Evolutionary conservation across 2,888 invertebrate species (phyloP).

Genomic region (Stenolophus ochropezus): DNA sequence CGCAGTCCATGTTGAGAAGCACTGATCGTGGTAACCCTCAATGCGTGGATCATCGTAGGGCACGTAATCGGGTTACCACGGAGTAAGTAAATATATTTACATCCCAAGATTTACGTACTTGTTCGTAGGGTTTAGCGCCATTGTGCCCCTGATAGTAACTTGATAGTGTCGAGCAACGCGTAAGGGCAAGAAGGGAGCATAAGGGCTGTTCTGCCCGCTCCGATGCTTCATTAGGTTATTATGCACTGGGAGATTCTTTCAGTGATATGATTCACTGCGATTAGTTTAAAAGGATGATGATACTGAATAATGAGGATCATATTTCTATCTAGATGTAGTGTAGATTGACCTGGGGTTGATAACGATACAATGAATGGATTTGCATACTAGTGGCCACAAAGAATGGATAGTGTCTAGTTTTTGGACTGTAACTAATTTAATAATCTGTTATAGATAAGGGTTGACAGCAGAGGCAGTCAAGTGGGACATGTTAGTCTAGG

Average conservation of each 20-base stretch:
- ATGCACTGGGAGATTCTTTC: conserved; percentile 8
- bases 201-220: neutral
- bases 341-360: neutral
- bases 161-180: conserved; percentile 13
- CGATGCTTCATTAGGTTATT: conserved; percentile 36
- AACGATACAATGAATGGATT: conserved; percentile 11
- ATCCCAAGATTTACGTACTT: conserved; percentile 35
- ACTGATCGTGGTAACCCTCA: neutral
- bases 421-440: neutral
- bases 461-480: neutral
- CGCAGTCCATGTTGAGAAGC: neutral
- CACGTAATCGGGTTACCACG: conserved; percentile 46
- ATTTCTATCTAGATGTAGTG: neutral
- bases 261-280: conserved; percentile 22
- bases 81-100: conserved; percentile 54
- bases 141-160: conserved; percentile 30
- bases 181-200: conserved; percentile 19
- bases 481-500: neutral
- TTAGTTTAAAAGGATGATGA: conserved; percentile 41
- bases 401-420: neutral
- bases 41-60: conserved; percentile 43
- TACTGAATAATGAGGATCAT: conserved; percentile 28
- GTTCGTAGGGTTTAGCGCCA: conserved; percentile 7
- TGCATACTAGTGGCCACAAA: conserved; percentile 9
- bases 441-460: neutral